Evolutionary conservation across 92 coral and sea anemone genomes (phyloP), one percentile per base, ranked within the genome.

Genomic region (Palythoa heliodiscus): DNA sequence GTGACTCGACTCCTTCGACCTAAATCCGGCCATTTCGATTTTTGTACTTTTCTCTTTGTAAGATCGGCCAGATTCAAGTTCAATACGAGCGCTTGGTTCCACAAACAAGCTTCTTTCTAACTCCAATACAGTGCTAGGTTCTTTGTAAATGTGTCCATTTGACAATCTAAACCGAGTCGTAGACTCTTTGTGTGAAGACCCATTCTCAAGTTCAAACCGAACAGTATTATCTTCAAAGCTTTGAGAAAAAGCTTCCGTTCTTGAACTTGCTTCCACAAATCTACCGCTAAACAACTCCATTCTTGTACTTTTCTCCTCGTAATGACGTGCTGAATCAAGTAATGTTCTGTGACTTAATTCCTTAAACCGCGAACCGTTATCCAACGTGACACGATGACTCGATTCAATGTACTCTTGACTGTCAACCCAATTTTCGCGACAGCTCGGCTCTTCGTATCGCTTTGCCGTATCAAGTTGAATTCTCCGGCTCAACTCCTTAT

Each of bases 401-500:
- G 57, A 17, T 80, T 64, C 84, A 39, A 67, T 38, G 23, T 80
- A 48, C n/a, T 37, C 47, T 16, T 66, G 84, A 48, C 61, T 50
- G 74, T 66, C 47, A n/a, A 23, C 84, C 48, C 81, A 76, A 25
- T 16, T 67, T 55, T 22, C 43, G 43, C 74, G 84, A 14, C 43
- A 80, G 84, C 84, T 80, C 22, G 58, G 63, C 15, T 80, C 84
- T 54, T 80, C 75, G 58, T 80, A 80, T 15, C 84, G 84, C 63
- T 73, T 73, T 40, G 60, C 73, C 38, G 40, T 66, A 24, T 80
- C 61, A 13, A 80, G 84, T 22, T 67, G 20, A 9, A 67, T 47
- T 52, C 73, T 80, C 61, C 23, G 20, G 57, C 73, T 80, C 2
- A 43, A 47, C 74, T 80, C 84, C 8, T 66, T 23, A 20, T 64